These are phyloP conservation scores for Zoanthus gigantus DNA, from an alignment of 92 coral and sea anemone genomes.

Conservation along the genomic window DNA sequence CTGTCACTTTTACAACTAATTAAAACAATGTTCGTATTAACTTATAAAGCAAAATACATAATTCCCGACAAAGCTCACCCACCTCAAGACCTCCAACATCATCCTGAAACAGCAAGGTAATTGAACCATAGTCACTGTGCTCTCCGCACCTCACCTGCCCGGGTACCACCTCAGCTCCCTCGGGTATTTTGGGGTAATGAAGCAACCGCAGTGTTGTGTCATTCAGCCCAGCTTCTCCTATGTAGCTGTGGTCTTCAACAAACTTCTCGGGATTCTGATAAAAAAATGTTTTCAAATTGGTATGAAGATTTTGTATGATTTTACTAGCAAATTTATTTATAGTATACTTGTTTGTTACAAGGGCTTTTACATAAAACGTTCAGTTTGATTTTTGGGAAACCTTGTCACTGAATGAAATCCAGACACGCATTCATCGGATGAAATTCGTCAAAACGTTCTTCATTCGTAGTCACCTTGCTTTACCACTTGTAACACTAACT, in stretches of 20 bases:
- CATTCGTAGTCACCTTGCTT: too few relatives aligned
- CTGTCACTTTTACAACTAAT: too few relatives aligned
- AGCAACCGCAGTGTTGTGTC: constrained; percentile 78
- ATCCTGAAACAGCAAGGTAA: constrained; percentile 84
- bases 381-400: too few relatives aligned
- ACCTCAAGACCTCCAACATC: constrained; percentile 88
- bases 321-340: too few relatives aligned
- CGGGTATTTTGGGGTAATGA: constrained; percentile 85
- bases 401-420: too few relatives aligned
- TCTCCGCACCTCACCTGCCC: constrained; percentile 89
- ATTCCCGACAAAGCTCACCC: not conserved
- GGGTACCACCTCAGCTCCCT: constrained; percentile 56
- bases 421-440: too few relatives aligned
- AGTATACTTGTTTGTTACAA: too few relatives aligned
- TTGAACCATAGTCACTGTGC: constrained; percentile 90
- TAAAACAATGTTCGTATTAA: too few relatives aligned
- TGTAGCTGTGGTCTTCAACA: constrained; percentile 52
- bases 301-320: too few relatives aligned
- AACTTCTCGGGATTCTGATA: constrained; percentile 74
- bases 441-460: too few relatives aligned
- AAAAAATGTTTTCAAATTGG: not conserved
- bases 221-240: constrained; percentile 63
- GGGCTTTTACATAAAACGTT: not conserved
- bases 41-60: not conserved
- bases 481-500: too few relatives aligned